Base-by-base conservation (phyloP, 2,113 vertebrate species). In the Cyanistes caeruleus region DNA sequence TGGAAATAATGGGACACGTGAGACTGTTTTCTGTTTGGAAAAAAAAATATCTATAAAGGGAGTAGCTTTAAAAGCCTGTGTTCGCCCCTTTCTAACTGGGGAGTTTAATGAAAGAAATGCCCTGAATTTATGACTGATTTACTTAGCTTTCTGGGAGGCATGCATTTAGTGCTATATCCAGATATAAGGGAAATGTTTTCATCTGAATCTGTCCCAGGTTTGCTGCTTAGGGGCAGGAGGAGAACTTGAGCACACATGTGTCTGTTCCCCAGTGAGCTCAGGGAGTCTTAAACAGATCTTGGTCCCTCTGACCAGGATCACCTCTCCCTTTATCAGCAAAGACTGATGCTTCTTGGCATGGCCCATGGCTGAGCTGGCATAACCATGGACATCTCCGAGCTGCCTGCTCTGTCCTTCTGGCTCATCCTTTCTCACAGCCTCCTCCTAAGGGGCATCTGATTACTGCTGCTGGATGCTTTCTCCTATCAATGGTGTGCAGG, bases 1-100 rank as follows among this genome's bases (percentile, higher is more conserved):
- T 96, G 96, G 96, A 92, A 96, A 97, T 96, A 97, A 97, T 95
- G 93, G 96, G 90, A 89, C 92, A 93, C 20, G 73, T 96, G 96
- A 95, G 95, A 90, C 90, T 77, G 52, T 95, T 87, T 95, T 87
- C 93, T 96, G 82, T 89, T 93, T 67, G 21, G 24, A 4, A 41
- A 75, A 58, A 79, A 55, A 53, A 78, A 39, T 39, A 74, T 33
- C 79, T 77, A 75, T 90, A 68, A 88, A 89, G 82, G 52, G 63
- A 92, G 64, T 63, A 90, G 76, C 60, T 93, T 89, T 92, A 91
- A 92, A 93, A 96, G 76, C 41, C 90, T 72, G 22, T 49, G 51
- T 83, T 84, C 90, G 49, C 22, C 55, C 24, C 44, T 80, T 67
- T 59, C 68, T 63, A 86, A 46, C 67, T 81, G 2, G 0, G 79